phyloP scores from a whole-genome alignment of 2,113 vertebrate species.

The Canis aureus region DNA sequence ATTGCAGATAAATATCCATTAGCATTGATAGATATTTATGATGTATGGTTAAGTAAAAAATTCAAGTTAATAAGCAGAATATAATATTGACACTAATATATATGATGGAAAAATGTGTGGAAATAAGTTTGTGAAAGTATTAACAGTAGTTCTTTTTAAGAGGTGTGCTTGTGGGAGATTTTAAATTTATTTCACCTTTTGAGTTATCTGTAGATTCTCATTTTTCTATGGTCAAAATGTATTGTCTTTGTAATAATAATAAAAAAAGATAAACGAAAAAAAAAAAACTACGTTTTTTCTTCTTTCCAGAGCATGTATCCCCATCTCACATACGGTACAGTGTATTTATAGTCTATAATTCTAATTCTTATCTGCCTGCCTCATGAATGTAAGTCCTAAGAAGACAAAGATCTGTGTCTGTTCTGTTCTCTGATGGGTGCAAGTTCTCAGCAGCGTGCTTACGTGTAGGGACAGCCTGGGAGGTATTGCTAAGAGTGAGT shows the following conservation, averaged over 20 bases:
- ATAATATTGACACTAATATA: not conserved
- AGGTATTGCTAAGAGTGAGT: not conserved
- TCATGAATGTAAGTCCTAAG: not conserved
- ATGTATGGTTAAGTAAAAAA: not conserved
- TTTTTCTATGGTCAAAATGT: slow-evolving; percentile 7
- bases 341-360: not conserved
- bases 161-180: not conserved
- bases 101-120: not conserved
- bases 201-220: not conserved
- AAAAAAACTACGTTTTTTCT: not conserved
- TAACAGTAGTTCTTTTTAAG: not conserved
- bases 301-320: not conserved
- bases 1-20: not conserved
- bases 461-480: not conserved
- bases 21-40: not conserved
- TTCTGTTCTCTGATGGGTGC: not conserved
- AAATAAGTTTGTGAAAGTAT: not conserved
- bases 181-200: slow-evolving; percentile 35
- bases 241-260: slow-evolving; percentile 11
- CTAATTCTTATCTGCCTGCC: not conserved
- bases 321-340: not conserved
- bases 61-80: not conserved
- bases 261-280: not conserved
- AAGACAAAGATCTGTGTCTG: not conserved
- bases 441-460: not conserved